Conservation (phyloP, 2,888 invertebrate species). For the Sipha maydis region DNA sequence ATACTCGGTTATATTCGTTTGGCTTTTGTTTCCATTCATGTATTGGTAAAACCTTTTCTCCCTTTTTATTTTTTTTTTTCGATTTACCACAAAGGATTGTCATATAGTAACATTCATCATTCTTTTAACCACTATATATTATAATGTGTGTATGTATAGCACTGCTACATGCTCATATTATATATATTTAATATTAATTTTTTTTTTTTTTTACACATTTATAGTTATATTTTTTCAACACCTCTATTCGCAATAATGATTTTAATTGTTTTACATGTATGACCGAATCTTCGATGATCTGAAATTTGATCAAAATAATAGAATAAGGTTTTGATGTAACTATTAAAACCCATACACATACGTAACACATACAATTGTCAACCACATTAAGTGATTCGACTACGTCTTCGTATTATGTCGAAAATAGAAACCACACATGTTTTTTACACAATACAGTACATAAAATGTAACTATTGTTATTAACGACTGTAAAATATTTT, state of each 20-base stretch:
- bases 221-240: background rate
- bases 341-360: background rate
- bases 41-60: background rate
- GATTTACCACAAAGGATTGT: conserved; percentile 14
- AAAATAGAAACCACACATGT: background rate
- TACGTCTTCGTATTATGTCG: background rate
- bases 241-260: background rate
- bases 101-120: background rate
- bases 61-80: background rate
- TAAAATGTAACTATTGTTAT: background rate
- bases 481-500: background rate
- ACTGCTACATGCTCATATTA: background rate
- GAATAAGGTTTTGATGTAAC: background rate
- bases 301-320: background rate
- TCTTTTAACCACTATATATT: background rate
- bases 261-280: background rate
- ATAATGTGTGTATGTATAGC: background rate
- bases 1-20: conserved; percentile 35
- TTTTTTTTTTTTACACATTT: background rate
- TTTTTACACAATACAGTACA: background rate
- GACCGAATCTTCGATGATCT: background rate
- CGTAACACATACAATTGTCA: background rate
- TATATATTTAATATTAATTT: background rate
- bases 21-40: conserved; percentile 40
- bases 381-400: background rate